Conservation (phyloP, 2,888 invertebrate species). For the Cordylochernes scorpioides region DNA sequence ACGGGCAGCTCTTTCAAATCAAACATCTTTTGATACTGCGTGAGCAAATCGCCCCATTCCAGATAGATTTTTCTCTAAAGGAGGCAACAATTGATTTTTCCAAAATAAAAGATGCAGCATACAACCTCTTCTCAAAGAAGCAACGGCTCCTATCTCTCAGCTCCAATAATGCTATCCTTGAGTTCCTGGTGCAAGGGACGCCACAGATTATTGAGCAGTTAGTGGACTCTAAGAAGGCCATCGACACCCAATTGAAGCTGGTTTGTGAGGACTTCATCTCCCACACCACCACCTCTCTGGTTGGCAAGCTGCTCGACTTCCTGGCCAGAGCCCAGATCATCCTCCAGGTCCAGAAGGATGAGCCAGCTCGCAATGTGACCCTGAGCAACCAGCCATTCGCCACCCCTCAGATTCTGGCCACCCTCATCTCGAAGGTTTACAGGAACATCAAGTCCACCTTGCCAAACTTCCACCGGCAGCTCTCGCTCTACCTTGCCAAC, state of each 20-base stretch:
- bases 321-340: slow-evolving; percentile 18
- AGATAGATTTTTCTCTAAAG: slow-evolving; percentile 64
- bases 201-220: slow-evolving; percentile 74
- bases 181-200: slow-evolving; percentile 57
- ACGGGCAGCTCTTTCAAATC: slow-evolving; percentile 85
- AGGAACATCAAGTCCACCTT: slow-evolving; percentile 49
- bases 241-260: slow-evolving; percentile 65
- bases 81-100: slow-evolving; percentile 70
- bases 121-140: slow-evolving; percentile 34
- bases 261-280: slow-evolving; percentile 68
- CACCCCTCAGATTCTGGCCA: slow-evolving; percentile 40
- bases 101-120: slow-evolving; percentile 24
- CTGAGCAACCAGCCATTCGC: slow-evolving; percentile 35
- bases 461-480: slow-evolving; percentile 51
- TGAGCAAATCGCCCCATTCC: slow-evolving; percentile 94
- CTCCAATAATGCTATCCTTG: slow-evolving; percentile 67
- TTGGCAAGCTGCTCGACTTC: background rate
- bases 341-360: slow-evolving; percentile 19
- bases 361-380: slow-evolving; percentile 17
- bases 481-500: slow-evolving; percentile 85
- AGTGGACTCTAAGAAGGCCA: slow-evolving; percentile 79
- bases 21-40: slow-evolving; percentile 85
- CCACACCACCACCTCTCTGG: slow-evolving; percentile 31
- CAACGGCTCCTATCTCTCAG: slow-evolving; percentile 59
- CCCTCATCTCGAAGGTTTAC: slow-evolving; percentile 45